phyloP scores from a whole-genome alignment of 2,888 invertebrate species.

The Orthosia gothica region DNA sequence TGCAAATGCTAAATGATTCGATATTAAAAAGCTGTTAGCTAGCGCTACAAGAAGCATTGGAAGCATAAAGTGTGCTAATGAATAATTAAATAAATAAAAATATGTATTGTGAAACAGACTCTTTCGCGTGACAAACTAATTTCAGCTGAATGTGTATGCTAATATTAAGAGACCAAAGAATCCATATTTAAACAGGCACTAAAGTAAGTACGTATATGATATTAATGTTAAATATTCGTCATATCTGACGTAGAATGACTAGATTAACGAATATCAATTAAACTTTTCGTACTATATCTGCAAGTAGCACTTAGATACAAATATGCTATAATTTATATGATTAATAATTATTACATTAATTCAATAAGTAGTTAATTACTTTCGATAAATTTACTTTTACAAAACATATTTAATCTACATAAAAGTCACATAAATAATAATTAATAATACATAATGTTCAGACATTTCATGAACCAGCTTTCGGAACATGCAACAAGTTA shows the following conservation, averaged over 20 bases:
- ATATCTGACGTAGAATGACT: slow-evolving; percentile 63
- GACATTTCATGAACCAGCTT: slow-evolving; percentile 56
- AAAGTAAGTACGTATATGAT: slow-evolving; percentile 56
- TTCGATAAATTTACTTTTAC: slow-evolving; percentile 67
- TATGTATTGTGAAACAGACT: background rate
- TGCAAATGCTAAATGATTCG: slow-evolving; percentile 6
- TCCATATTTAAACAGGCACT: slow-evolving; percentile 34
- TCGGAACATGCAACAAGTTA: slow-evolving; percentile 39
- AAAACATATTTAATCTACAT: slow-evolving; percentile 63
- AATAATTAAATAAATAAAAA: no score
- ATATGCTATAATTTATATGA: slow-evolving; percentile 69
- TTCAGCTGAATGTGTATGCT: slow-evolving; percentile 27
- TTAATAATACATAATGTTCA: slow-evolving; percentile 63
- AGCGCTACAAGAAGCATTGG: background rate
- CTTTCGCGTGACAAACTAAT: background rate
- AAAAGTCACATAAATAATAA: slow-evolving; percentile 61
- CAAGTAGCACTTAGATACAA: slow-evolving; percentile 63
- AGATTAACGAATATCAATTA: slow-evolving; percentile 64
- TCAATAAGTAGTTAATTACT: slow-evolving; percentile 68
- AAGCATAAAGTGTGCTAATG: background rate
- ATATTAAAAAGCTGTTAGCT: slow-evolving; percentile 14
- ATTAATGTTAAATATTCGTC: slow-evolving; percentile 55
- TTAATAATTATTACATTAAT: slow-evolving; percentile 63
- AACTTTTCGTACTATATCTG: slow-evolving; percentile 52
- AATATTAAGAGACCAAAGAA: slow-evolving; percentile 19